These are phyloP conservation scores for human (Homo sapiens) DNA, from an alignment of 2,113 vertebrate species.

Conservation along the genomic window DNA sequence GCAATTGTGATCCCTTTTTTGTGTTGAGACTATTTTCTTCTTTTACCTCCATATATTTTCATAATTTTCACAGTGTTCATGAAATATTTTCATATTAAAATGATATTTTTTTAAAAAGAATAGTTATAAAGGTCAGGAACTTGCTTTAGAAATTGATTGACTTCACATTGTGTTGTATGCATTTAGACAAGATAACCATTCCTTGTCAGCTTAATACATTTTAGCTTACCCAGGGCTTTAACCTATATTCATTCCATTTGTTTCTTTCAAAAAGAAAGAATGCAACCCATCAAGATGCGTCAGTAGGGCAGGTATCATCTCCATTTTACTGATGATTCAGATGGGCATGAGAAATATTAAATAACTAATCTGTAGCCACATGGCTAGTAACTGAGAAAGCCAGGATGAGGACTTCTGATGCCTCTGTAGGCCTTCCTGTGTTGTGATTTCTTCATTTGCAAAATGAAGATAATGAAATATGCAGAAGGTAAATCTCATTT, in stretches of 20 bases:
- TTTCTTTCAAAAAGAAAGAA: background rate
- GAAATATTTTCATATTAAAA: background rate
- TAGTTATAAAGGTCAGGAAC: background rate
- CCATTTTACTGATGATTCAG: background rate
- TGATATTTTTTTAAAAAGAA: background rate
- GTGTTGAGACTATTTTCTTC: background rate
- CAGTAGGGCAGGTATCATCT: background rate
- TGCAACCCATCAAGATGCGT: background rate
- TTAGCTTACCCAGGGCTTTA: background rate
- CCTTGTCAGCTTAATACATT: background rate
- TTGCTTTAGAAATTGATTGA: background rate
- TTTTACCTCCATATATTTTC: background rate
- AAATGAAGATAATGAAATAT: background rate
- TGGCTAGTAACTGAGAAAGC: background rate
- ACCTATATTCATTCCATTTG: background rate
- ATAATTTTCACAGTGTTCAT: background rate
- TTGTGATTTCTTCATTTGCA: background rate
- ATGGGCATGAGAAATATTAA: background rate
- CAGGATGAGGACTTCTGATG: background rate
- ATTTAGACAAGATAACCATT: background rate
- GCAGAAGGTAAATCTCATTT: background rate
- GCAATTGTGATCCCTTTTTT: background rate
- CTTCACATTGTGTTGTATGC: background rate
- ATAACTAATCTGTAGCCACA: background rate
- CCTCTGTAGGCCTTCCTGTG: background rate